Percentiles rank a stretch among this genome's conserved stretches.
Evolutionary conservation across 2,888 invertebrate species (phyloP).

Genomic region (Onchidella celtica): DNA sequence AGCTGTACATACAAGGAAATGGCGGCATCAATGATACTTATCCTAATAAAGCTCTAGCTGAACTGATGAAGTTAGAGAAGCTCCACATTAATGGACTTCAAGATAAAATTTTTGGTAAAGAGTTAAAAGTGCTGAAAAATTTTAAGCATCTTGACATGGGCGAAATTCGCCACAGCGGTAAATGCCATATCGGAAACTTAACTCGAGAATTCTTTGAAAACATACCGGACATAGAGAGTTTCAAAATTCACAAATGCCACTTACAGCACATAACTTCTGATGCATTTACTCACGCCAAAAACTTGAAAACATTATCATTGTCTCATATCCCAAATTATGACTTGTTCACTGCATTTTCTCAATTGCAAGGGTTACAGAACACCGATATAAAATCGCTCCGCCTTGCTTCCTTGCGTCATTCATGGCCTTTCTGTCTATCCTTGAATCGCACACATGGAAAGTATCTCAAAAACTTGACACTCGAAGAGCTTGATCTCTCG

Average conservation of each 20-base stretch:
- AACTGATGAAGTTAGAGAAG: no score
- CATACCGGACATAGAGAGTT: neutral
- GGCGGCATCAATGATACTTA: neutral
- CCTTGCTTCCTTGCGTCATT: neutral
- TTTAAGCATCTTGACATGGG: no score
- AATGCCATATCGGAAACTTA: neutral
- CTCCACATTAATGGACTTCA: constrained; percentile 5
- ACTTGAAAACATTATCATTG: neutral
- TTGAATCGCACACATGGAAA: neutral
- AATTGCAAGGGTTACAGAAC: constrained; percentile 4
- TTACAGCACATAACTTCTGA: neutral
- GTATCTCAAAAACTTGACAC: neutral
- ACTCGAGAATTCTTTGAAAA: constrained; percentile 21
- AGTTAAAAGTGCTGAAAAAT: no score
- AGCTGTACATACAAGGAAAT: neutral
- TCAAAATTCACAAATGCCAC: neutral
- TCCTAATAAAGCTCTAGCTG: neutral
- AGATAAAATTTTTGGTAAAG: no score
- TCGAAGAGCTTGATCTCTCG: neutral
- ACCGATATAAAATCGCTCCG: neutral
- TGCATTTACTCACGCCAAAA: neutral
- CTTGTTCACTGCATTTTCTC: neutral
- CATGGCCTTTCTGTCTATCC: neutral
- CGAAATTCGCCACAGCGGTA: neutral
- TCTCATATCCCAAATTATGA: neutral